These are phyloP conservation scores for Bombus huntii DNA, from an alignment of 1,140 invertebrate species.

Conservation along the genomic window DNA sequence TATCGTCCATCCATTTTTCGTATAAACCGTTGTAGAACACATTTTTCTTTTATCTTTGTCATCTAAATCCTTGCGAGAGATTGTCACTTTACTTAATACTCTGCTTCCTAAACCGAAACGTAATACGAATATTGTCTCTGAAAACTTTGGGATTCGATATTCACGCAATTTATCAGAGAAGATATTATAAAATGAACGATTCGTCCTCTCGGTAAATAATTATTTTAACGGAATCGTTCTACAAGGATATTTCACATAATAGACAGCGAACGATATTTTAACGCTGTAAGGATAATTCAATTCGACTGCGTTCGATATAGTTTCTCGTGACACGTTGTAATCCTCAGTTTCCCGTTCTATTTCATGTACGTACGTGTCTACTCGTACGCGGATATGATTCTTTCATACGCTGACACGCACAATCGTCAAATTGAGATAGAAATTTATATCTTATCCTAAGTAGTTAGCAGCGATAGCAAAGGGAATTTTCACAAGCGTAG, in stretches of 20 bases:
- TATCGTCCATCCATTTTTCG: background rate
- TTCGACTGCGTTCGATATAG: constrained; percentile 74
- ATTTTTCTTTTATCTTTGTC: background rate
- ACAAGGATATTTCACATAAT: constrained; percentile 48
- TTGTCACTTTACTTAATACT: constrained; percentile 13
- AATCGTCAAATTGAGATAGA: background rate
- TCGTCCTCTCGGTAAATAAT: background rate
- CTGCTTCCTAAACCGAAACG: background rate
- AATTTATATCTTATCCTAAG: background rate
- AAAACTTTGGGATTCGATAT: background rate
- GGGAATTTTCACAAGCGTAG: background rate
- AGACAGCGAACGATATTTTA: constrained; percentile 61
- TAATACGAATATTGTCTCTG: background rate
- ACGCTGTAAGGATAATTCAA: constrained; percentile 76
- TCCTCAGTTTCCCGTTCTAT: constrained; percentile 54
- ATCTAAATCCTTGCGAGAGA: background rate
- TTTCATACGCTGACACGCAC: background rate
- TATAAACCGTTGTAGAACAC: background rate
- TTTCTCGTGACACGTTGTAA: constrained; percentile 60
- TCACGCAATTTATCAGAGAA: background rate
- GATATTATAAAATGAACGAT: background rate
- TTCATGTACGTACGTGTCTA: constrained; percentile 37
- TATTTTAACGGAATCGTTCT: background rate
- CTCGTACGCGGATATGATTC: background rate
- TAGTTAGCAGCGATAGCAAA: background rate